Conservation (phyloP, 2,797 vertebrate species). For the Sarcophilus harrisii region DNA sequence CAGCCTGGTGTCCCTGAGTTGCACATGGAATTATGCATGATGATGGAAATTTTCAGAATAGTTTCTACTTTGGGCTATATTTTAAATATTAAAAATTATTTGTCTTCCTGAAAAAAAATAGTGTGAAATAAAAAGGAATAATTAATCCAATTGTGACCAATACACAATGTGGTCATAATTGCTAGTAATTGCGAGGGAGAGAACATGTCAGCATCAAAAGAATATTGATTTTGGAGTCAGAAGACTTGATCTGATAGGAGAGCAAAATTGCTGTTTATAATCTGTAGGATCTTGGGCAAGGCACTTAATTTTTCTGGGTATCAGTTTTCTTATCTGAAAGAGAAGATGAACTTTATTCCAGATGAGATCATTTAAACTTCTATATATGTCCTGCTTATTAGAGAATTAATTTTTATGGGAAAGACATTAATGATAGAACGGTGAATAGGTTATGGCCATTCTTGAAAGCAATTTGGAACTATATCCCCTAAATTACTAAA, state of each 20-base stretch:
- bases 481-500: background rate
- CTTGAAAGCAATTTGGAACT: background rate
- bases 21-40: background rate
- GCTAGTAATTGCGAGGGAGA: background rate
- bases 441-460: background rate
- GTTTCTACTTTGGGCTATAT: constrained; percentile 1
- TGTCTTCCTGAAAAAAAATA: constrained; percentile 14
- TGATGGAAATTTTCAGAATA: background rate
- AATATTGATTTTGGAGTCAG: background rate
- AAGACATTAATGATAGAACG: background rate
- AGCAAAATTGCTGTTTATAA: background rate
- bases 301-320: background rate
- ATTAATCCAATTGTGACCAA: background rate
- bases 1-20: background rate
- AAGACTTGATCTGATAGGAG: background rate
- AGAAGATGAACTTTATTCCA: background rate
- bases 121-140: constrained; percentile 32
- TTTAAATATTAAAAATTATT: constrained; percentile 42
- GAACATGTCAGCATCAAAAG: background rate
- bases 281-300: background rate
- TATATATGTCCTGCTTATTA: background rate
- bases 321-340: background rate
- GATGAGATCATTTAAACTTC: background rate
- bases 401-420: background rate
- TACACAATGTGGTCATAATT: background rate